Evolutionary conservation across 2,888 invertebrate species (phyloP).

Genomic region (Apamea monoglypha): DNA sequence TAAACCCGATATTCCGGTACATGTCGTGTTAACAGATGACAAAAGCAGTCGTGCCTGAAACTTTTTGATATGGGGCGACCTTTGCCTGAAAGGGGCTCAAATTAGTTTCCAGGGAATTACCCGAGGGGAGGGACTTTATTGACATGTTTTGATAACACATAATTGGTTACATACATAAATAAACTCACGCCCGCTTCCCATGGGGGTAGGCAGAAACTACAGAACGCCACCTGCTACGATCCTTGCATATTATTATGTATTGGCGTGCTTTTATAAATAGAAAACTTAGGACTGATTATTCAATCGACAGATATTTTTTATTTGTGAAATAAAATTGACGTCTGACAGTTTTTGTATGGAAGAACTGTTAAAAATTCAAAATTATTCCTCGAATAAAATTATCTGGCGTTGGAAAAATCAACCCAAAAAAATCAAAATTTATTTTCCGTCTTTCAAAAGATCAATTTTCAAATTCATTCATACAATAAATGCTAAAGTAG

Average conservation of each 20-base stretch:
- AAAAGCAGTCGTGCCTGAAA: conserved; percentile 41
- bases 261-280: no score
- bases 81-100: conserved; percentile 43
- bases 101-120: conserved; percentile 47
- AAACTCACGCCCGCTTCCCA: not conserved
- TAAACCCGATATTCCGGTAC: conserved; percentile 4
- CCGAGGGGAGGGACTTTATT: conserved; percentile 24
- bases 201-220: not conserved
- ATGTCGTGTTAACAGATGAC: conserved; percentile 38
- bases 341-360: no score
- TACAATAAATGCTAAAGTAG: no score
- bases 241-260: not conserved
- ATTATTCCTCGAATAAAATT: no score
- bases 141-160: conserved; percentile 43
- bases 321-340: no score
- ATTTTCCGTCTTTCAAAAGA: not conserved
- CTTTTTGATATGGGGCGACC: conserved; percentile 60
- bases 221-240: not conserved
- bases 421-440: not conserved
- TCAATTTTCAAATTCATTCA: no score
- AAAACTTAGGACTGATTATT: no score
- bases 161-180: conserved; percentile 7
- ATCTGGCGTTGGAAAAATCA: no score
- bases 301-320: no score
- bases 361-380: no score